phyloP scores from a whole-genome alignment of 2,113 vertebrate species.

The Chunga burmeisteri region DNA sequence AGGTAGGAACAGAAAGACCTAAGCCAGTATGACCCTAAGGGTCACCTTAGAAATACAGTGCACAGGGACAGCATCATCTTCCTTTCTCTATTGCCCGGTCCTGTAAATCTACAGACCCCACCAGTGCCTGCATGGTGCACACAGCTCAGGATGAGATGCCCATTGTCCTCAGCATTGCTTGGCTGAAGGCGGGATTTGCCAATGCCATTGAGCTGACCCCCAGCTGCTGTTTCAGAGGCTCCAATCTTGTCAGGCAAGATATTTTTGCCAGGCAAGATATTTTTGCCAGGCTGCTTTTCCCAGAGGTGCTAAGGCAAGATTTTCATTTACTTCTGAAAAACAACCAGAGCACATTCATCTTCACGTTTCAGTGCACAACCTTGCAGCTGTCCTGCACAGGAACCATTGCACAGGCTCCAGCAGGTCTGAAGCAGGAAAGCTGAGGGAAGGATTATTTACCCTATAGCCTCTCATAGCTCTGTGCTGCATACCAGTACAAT shows the following conservation, averaged over 20 bases:
- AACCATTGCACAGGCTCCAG: not conserved
- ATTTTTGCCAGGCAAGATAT: not conserved
- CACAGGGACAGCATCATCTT: not conserved
- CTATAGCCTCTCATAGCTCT: not conserved
- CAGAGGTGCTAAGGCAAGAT: not conserved
- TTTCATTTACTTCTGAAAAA: not conserved
- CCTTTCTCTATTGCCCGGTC: not conserved
- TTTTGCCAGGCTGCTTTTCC: not conserved
- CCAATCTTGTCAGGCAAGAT: too few relatives aligned
- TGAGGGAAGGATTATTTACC: not conserved
- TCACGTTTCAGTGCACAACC: not conserved
- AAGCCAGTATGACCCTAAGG: not conserved
- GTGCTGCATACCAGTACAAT: not conserved
- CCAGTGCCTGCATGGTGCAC: not conserved
- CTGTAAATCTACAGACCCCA: not conserved
- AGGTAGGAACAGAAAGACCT: not conserved
- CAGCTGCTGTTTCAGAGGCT: not conserved
- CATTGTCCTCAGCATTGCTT: not conserved
- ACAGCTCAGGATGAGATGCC: not conserved
- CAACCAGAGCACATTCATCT: not conserved
- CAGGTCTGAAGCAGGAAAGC: not conserved
- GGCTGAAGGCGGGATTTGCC: not conserved
- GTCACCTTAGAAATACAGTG: not conserved
- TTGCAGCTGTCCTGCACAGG: not conserved
- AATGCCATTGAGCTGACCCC: fast-evolving